Conservation (phyloP, 2,797 vertebrate species). For the Melanotaenia trifasciata region DNA sequence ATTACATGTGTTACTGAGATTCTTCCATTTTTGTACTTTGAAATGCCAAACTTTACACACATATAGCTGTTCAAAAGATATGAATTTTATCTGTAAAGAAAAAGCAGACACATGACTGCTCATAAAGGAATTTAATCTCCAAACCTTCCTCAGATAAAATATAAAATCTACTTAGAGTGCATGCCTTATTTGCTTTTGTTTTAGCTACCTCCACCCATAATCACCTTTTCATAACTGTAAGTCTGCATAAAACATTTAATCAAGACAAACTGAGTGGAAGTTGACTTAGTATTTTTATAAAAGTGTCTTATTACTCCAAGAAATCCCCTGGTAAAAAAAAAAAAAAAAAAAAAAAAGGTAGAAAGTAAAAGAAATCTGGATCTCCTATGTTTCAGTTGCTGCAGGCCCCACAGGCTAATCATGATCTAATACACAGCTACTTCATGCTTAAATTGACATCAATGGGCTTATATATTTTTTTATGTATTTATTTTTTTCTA, state of each 20-base stretch:
- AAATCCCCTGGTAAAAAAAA: constrained; percentile 31
- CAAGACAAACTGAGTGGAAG: constrained; percentile 32
- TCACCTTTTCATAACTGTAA: constrained; percentile 39
- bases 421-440: constrained; percentile 61
- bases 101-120: background rate
- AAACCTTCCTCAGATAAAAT: background rate
- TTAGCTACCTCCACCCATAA: background rate
- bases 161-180: constrained; percentile 3
- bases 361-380: constrained; percentile 27
- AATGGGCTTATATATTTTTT: constrained; percentile 36
- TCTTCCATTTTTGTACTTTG: background rate
- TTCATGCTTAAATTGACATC: constrained; percentile 66
- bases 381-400: constrained; percentile 34
- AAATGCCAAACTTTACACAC: too few relatives aligned
- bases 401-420: constrained; percentile 62
- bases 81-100: too few relatives aligned
- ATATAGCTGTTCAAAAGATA: too few relatives aligned
- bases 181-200: constrained; percentile 9
- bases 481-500: constrained; percentile 30
- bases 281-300: constrained; percentile 39
- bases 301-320: constrained; percentile 38
- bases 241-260: constrained; percentile 52
- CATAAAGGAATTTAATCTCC: background rate
- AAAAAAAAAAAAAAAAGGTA: background rate
- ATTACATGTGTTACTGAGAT: background rate